A percentile compares a stretch with the other conserved stretches of the same genome.
These are phyloP conservation scores for Solenodon paradoxus DNA, from an alignment of 2,113 vertebrate species.

Conservation along the genomic window DNA sequence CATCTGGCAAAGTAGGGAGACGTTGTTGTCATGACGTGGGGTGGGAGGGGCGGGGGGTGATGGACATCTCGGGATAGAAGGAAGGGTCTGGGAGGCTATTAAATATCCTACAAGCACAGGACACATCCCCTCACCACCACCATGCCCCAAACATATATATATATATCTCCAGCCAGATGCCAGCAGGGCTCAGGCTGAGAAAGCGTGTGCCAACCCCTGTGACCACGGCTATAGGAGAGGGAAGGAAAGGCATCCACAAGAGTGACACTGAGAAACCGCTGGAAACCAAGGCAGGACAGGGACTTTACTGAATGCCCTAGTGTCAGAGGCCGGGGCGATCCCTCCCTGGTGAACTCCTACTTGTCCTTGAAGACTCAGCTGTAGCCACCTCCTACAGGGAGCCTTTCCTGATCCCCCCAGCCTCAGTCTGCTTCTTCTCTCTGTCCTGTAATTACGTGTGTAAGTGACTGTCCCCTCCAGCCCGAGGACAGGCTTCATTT, in stretches of 20 bases:
- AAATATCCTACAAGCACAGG: not conserved
- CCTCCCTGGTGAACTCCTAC: not conserved
- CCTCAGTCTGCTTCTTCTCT: not conserved
- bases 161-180: no score
- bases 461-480: not conserved
- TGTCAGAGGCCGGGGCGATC: not conserved
- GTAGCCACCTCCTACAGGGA: not conserved
- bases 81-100: not conserved
- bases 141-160: not conserved
- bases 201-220: not conserved
- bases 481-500: not conserved
- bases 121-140: fast-evolving
- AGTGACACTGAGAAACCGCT: not conserved
- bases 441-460: not conserved
- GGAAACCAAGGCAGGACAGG: not conserved
- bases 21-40: not conserved
- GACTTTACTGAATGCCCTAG: not conserved
- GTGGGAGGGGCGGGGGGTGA: fast-evolving
- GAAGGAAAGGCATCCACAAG: not conserved
- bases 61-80: no score
- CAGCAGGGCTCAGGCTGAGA: not conserved
- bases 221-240: not conserved
- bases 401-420: not conserved
- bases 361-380: not conserved
- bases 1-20: not conserved